Evolutionary conservation across 2,797 vertebrate species (phyloP).

Genomic region (Leptodactylus fallax): DNA sequence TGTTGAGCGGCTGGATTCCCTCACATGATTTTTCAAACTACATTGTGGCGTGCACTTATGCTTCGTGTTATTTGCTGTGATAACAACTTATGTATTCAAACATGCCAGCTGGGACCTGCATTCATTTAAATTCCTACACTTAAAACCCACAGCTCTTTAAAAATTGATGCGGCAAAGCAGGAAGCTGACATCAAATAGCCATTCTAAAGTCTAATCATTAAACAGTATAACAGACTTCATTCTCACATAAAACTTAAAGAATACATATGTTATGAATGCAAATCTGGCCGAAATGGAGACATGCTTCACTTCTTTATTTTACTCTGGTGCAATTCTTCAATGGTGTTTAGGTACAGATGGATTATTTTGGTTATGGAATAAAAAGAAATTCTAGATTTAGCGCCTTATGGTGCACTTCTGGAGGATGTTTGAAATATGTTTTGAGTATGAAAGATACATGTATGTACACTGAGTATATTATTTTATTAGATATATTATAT

Average conservation of each 20-base stretch:
- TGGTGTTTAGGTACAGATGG: neutral
- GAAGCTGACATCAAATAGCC: slow-evolving; percentile 84
- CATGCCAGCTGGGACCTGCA: slow-evolving; percentile 77
- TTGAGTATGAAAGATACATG: neutral
- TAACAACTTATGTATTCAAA: slow-evolving; percentile 82
- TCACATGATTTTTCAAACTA: slow-evolving; percentile 69
- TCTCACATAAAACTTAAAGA: slow-evolving; percentile 72
- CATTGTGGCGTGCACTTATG: slow-evolving; percentile 71
- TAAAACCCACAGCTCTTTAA: slow-evolving; percentile 85
- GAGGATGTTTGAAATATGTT: neutral
- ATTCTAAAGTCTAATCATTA: slow-evolving; percentile 81
- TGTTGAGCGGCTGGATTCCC: slow-evolving; percentile 61
- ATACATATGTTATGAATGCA: slow-evolving; percentile 36
- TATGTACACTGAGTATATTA: neutral
- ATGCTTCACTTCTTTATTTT: neutral
- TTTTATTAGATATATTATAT: too few species aligned
- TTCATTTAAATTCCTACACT: slow-evolving; percentile 85
- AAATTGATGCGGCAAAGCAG: slow-evolving; percentile 85
- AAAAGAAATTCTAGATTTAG: slow-evolving; percentile 9
- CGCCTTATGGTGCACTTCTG: neutral
- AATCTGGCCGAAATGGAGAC: neutral
- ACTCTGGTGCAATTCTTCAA: neutral
- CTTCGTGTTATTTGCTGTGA: slow-evolving; percentile 78
- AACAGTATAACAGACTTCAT: slow-evolving; percentile 76
- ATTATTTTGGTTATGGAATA: neutral